Percentiles rank a stretch among this genome's conserved stretches.
Conservation (phyloP, 2,797 vertebrate species). For the Pristis pectinata region DNA sequence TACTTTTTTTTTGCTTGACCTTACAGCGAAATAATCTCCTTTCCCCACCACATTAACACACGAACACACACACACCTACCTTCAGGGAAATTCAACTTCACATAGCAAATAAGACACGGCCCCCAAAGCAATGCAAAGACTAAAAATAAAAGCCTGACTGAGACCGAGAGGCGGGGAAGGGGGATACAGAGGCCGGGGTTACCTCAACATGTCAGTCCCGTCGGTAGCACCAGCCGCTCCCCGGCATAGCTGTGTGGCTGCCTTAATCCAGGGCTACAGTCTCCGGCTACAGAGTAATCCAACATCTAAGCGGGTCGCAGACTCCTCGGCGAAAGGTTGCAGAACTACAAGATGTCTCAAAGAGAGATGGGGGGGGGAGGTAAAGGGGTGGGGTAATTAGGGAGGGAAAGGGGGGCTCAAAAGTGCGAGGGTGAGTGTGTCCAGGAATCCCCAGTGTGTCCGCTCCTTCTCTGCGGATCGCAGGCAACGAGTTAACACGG, state of each 20-base stretch:
- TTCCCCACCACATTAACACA: no score
- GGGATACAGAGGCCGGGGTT: neutral
- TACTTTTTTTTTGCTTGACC: no score
- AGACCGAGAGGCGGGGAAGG: neutral
- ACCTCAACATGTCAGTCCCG: conserved; percentile 8
- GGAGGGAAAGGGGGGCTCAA: neutral
- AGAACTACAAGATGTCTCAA: neutral
- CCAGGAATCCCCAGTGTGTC: neutral
- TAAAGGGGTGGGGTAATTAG: neutral
- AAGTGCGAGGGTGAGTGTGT: neutral
- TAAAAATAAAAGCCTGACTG: no score
- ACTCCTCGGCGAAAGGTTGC: neutral
- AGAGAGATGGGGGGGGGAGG: neutral
- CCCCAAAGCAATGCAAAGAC: no score
- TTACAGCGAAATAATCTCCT: no score
- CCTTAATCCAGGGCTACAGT: neutral
- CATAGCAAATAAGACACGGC: no score
- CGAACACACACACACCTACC: no score
- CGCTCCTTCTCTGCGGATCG: neutral
- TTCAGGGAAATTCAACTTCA: no score
- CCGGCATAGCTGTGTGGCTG: neutral
- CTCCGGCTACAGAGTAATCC: conserved; percentile 11
- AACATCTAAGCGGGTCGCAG: conserved; percentile 27
- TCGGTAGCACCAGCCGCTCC: neutral
- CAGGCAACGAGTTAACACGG: neutral